Evolutionary conservation across 2,113 vertebrate genomes (phyloP).

Genomic region (Bufo gargarizans): DNA sequence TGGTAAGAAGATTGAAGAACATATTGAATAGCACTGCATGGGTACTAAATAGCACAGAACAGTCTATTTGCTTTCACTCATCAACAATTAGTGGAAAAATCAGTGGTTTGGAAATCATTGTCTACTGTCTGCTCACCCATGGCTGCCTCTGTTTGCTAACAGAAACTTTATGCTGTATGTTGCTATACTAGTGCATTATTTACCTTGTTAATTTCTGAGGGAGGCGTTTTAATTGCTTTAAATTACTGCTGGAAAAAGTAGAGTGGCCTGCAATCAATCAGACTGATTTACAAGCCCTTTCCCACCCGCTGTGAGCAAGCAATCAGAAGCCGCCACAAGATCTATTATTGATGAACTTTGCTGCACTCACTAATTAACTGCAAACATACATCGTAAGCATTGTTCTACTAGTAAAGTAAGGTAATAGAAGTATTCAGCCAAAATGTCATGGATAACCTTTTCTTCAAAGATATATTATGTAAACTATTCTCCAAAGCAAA

Average conservation of each 20-base stretch:
- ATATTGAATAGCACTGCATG: slow-evolving; percentile 37
- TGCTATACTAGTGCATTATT: slow-evolving; percentile 60
- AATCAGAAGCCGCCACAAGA: slow-evolving; percentile 77
- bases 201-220: slow-evolving; percentile 66
- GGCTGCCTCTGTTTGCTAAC: background rate
- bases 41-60: slow-evolving; percentile 36
- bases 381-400: slow-evolving; percentile 66
- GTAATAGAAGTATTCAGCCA: slow-evolving; percentile 51
- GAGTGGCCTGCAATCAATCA: slow-evolving; percentile 71
- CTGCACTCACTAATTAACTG: slow-evolving; percentile 80
- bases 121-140: slow-evolving; percentile 26
- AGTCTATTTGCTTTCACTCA: slow-evolving; percentile 49
- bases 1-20: background rate
- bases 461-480: slow-evolving; percentile 50
- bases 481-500: slow-evolving; percentile 40
- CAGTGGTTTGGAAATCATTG: slow-evolving; percentile 27
- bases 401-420: slow-evolving; percentile 24
- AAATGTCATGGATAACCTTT: slow-evolving; percentile 52
- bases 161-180: background rate
- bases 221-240: slow-evolving; percentile 67
- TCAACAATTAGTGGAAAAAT: slow-evolving; percentile 50
- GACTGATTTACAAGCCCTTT: slow-evolving; percentile 70
- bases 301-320: slow-evolving; percentile 73
- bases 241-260: slow-evolving; percentile 69
- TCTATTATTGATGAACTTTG: slow-evolving; percentile 86